Conservation (phyloP, 2,888 invertebrate genomes). For the Hyles lineata region DNA sequence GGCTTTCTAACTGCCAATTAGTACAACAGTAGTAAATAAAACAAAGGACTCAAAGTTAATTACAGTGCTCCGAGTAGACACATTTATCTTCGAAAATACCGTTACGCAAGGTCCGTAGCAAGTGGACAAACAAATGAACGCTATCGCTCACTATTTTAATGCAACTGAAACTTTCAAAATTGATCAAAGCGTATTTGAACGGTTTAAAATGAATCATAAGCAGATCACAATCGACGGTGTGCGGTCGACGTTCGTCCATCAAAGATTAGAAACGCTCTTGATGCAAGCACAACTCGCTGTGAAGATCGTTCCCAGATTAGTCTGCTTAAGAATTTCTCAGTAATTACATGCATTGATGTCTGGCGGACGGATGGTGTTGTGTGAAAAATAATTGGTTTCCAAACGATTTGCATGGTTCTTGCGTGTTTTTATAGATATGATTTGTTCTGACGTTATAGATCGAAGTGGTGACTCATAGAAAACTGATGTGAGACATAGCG, state of each 20-base stretch:
- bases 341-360: conserved; percentile 48
- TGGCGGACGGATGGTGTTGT: conserved; percentile 27
- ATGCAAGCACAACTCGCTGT: conserved; percentile 48
- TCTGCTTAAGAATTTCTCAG: conserved; percentile 52
- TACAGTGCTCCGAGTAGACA: background rate
- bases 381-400: conserved; percentile 22
- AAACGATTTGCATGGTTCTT: conserved; percentile 15
- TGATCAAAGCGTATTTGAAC: conserved; percentile 55
- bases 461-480: background rate
- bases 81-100: conserved; percentile 33
- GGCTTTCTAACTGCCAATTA: background rate
- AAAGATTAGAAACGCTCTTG: conserved; percentile 60
- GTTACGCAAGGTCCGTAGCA: conserved; percentile 45
- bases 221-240: conserved; percentile 46
- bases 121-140: conserved; percentile 50
- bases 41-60: conserved; percentile 7
- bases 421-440: background rate
- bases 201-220: conserved; percentile 54
- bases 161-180: conserved; percentile 59
- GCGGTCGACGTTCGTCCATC: conserved; percentile 46
- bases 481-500: background rate
- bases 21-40: background rate
- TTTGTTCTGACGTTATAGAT: background rate
- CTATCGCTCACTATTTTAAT: conserved; percentile 51
- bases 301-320: conserved; percentile 57